Evolutionary conservation across 2,797 vertebrate species (phyloP).

Genomic region (Melanotaenia maccullochi): DNA sequence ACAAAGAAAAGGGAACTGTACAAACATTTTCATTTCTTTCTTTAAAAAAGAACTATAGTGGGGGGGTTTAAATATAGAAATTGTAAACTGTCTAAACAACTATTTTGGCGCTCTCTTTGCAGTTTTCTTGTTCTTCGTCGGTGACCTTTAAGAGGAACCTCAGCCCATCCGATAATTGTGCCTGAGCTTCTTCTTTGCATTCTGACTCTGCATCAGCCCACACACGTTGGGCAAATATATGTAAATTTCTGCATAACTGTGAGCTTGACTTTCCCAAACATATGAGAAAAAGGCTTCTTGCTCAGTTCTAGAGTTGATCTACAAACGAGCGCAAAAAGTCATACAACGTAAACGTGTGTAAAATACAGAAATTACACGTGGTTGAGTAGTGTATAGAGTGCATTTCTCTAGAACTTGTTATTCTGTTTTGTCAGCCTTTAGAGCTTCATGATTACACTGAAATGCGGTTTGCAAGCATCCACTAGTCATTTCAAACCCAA

Average conservation of each 20-base stretch:
- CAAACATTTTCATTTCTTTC: not conserved
- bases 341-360: conserved; percentile 2
- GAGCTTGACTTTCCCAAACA: conserved; percentile 57
- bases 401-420: conserved; percentile 1
- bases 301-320: conserved; percentile 10
- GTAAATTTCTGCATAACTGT: conserved; percentile 72
- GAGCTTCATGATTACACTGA: conserved; percentile 4
- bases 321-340: conserved; percentile 6
- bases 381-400: not conserved
- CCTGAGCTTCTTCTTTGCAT: conserved; percentile 74
- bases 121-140: conserved; percentile 45
- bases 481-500: not conserved
- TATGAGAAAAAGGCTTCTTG: not conserved
- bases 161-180: conserved; percentile 70
- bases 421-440: not conserved
- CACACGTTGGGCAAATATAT: conserved; percentile 74
- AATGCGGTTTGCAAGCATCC: not conserved
- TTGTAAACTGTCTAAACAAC: conserved; percentile 14
- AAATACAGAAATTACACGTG: conserved; percentile 5
- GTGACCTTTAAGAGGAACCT: conserved; percentile 71
- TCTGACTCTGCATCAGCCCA: conserved; percentile 78
- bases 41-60: not conserved
- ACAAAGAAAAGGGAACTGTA: not conserved
- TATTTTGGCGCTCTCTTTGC: conserved; percentile 33
- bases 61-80: conserved; percentile 12